These are phyloP conservation scores for Phyllotis vaccarum DNA, from an alignment of 2,797 vertebrate species.

Conservation along the genomic window DNA sequence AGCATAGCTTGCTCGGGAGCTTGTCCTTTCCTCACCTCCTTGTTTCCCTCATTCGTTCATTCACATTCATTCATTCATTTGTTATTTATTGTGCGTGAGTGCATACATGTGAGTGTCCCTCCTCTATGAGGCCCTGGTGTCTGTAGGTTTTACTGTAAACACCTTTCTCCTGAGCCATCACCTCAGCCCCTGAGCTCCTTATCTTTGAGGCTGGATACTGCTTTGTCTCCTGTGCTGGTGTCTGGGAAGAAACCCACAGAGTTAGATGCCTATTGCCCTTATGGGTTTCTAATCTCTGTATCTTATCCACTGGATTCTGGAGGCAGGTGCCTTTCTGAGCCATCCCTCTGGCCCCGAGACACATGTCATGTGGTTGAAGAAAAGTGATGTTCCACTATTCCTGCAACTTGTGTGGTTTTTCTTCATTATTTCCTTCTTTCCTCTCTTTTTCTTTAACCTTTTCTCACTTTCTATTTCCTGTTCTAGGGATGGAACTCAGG, in stretches of 20 bases:
- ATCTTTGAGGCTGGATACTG: background rate
- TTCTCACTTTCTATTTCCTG: too few species aligned
- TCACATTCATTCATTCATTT: background rate
- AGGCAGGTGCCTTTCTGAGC: background rate
- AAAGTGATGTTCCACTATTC: slow-evolving; percentile 43
- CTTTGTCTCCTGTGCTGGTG: background rate
- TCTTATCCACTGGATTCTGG: background rate
- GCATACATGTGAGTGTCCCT: background rate
- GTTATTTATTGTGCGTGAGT: background rate
- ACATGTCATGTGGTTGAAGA: slow-evolving; percentile 54
- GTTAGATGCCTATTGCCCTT: background rate
- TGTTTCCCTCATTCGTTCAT: background rate
- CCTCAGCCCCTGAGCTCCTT: background rate
- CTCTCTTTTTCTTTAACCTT: background rate
- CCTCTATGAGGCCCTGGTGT: too few species aligned
- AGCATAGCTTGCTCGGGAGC: background rate
- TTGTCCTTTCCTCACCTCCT: background rate
- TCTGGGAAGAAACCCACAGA: background rate
- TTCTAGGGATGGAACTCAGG: background rate
- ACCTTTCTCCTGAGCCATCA: background rate
- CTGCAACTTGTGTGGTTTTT: slow-evolving; percentile 4
- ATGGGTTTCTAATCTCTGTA: background rate
- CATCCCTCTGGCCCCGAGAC: background rate
- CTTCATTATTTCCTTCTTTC: background rate
- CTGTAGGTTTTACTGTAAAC: background rate